Evolutionary conservation across 2,113 vertebrate genomes (phyloP), one percentile per base, ranked within the genome.

Genomic region (Cebus imitator): DNA sequence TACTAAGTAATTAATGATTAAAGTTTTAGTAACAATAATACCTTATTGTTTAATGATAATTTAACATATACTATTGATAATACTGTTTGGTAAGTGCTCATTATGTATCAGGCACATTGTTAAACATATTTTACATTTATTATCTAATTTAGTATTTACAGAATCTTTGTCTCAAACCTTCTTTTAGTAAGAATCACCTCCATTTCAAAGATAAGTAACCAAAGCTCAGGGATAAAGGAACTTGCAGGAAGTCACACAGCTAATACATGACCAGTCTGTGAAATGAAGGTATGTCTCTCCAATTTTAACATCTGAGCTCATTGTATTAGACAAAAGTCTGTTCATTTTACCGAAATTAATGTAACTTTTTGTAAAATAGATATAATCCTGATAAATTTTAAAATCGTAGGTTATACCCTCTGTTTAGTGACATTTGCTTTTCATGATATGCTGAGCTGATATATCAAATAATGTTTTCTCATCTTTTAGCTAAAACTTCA

Each of bases 111-210:
- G 25, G 16, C 25, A 14, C 27, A 72, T 78, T 72, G 16, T 58
- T 87, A 61, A 90, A 58, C 8, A 87, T 52, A 73, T 45, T 93
- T 96, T 66, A 80, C 37, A 58, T 35, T 95, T 66, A 73, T 79
- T 80, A n/a, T 48, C 35, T 87, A 76, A 90, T 82, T 90, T 30
- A 73, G 25, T 80, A 3, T 52, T 82, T 84, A 50, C 0, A 64
- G 89, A 95, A 45, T 2, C 18, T 82, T 70, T 82, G 16, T 78
- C 72, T 64, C 25, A 78, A 35, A 64, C 20, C 9, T 73, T 57
- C 9, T 73, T 57, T 93, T 84, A 84, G 17, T 84, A 43, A 80
- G 23, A 84, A 93, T 80, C 23, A 18, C 40, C 16, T 27, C 50
- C 18, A 21, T 80, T 96, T 87, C 89, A 81, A 80, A 81, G 8